Conservation (phyloP, 2,888 invertebrate species). For the Emmelina monodactyla region DNA sequence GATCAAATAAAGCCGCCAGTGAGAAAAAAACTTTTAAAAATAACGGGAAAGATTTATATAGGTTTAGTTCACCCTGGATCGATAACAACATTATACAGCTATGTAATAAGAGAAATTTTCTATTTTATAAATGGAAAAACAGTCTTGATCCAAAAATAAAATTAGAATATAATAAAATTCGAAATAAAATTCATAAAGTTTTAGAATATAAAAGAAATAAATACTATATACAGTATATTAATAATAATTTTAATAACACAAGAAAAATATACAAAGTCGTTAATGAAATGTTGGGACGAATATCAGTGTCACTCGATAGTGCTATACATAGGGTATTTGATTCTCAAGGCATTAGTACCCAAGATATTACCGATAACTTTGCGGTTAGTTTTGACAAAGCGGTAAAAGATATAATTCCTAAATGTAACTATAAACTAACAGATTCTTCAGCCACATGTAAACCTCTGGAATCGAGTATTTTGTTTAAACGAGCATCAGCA, state of each 20-base stretch:
- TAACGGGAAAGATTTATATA: too few relatives aligned
- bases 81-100: too few relatives aligned
- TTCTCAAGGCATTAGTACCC: neutral
- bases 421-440: neutral
- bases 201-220: slow-evolving; percentile 1
- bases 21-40: too few relatives aligned
- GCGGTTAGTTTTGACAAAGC: neutral
- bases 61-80: too few relatives aligned
- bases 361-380: neutral
- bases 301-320: neutral
- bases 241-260: neutral
- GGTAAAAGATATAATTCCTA: slow-evolving; percentile 1
- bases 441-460: neutral
- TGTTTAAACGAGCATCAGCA: neutral
- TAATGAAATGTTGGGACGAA: neutral
- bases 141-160: too few relatives aligned
- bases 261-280: neutral
- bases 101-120: too few relatives aligned
- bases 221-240: too few relatives aligned
- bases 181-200: slow-evolving; percentile 1
- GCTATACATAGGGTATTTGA: neutral
- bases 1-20: too few relatives aligned
- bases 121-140: neutral
- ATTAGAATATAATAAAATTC: neutral
- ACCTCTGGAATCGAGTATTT: neutral